Evolutionary conservation across 2,888 invertebrate species (phyloP), one percentile per base, ranked within the genome.

Genomic region (Sphaerophoria rueppellii): DNA sequence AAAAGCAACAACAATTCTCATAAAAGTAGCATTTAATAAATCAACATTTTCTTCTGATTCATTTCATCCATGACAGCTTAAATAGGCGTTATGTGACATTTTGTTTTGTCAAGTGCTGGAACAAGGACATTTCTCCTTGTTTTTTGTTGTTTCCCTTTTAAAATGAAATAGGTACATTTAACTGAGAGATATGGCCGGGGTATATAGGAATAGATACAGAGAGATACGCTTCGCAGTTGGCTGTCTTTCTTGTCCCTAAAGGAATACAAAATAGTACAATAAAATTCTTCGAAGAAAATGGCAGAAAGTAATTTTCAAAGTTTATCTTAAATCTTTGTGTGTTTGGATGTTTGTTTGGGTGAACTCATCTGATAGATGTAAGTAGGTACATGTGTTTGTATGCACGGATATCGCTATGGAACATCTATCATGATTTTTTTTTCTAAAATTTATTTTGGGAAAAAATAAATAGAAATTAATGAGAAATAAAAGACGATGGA

Each of bases 11-110:
- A 80, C 71, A 69, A 83, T 80, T 83, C 79, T 60, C 72, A 80
- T 80, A 80, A 83, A 83, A 83, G 72, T 75, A 81, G 58, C 76
- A 73, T 85, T 85, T 85, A 85, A 85, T 85, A 85, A 85, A 85
- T 85, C 85, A 85, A 81, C 85, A 73, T 81, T 85, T 65, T 81
- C 58, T 72, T 85, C 76, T 73, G 85, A 81, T 73, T 85, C 85
- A 81, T 85, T 85, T 85, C 79, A 83, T 72, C 60, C 76, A 50
- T 85, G 85, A 77, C 85, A 85, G 73, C 70, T 65, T 85, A 80
- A 77, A 73, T 85, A 81, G 81, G 81, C 76, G 80, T 73, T 85
- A 80, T 85, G 73, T 81, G 85, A 76, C 81, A 70, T 70, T 85
- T 76, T 81, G 72, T 76, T 78, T 74, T 70, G 54, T 72, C 67